Percentiles rank a stretch among this genome's conserved stretches.
Evolutionary conservation across 2,113 vertebrate species (phyloP).

Genomic region (Peromyscus californicus): DNA sequence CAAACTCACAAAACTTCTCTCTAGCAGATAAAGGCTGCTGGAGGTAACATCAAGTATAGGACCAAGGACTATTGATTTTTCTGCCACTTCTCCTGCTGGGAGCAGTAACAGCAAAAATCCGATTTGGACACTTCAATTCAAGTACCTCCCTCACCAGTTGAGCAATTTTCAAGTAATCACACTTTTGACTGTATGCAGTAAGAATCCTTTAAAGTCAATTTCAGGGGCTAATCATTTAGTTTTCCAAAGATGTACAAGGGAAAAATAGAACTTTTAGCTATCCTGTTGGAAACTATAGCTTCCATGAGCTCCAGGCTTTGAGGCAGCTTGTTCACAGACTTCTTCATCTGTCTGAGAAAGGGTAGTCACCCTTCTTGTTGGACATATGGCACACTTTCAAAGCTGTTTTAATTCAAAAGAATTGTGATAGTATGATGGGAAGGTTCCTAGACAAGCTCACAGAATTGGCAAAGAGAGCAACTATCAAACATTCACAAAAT

Average conservation of each 20-base stretch:
- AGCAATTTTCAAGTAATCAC: conserved; percentile 78
- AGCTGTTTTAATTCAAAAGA: conserved; percentile 56
- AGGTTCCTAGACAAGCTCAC: conserved; percentile 40
- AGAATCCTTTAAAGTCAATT: conserved; percentile 58
- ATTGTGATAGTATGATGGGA: conserved; percentile 44
- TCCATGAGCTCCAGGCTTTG: conserved; percentile 1
- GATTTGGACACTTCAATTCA: conserved; percentile 77
- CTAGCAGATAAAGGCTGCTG: conserved; percentile 15
- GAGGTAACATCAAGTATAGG: conserved; percentile 52
- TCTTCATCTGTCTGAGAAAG: neutral
- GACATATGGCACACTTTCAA: neutral
- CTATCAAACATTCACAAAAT: conserved; percentile 47
- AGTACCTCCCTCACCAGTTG: conserved; percentile 63
- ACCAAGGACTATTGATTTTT: conserved; percentile 70
- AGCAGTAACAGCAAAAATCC: conserved; percentile 72
- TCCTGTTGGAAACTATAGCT: conserved; percentile 23
- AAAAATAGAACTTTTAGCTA: conserved; percentile 12
- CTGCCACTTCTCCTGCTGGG: conserved; percentile 67
- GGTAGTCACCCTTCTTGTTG: neutral
- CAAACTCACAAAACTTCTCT: conserved; percentile 59
- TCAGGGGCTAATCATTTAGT: conserved; percentile 60
- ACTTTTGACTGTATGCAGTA: conserved; percentile 61
- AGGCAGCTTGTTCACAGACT: neutral
- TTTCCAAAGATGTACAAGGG: conserved; percentile 55
- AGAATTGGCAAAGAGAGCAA: conserved; percentile 28